These are phyloP conservation scores for Campopleginae sp. DNA, from an alignment of 2,888 invertebrate species.

Conservation along the genomic window DNA sequence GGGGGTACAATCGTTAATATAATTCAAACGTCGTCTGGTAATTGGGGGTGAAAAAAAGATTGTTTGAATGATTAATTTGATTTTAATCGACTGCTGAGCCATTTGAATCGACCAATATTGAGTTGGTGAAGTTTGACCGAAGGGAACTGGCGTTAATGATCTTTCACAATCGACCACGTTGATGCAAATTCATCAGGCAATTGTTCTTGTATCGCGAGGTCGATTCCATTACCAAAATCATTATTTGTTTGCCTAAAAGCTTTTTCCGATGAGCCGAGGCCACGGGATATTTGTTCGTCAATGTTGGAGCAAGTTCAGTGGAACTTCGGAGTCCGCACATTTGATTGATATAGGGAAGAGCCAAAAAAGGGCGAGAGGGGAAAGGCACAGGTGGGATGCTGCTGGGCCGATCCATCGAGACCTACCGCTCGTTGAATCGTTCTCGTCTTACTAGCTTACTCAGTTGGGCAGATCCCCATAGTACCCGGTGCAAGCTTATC, in stretches of 20 bases:
- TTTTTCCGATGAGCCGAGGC: background rate
- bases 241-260: slow-evolving; percentile 1
- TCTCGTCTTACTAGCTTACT: slow-evolving; percentile 14
- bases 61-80: background rate
- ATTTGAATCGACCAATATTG: background rate
- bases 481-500: background rate
- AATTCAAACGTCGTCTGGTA: background rate
- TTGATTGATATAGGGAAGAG: slow-evolving; percentile 6
- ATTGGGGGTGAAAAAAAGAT: background rate
- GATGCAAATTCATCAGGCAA: background rate
- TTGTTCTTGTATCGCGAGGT: background rate
- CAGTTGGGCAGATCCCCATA: background rate
- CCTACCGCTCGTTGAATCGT: background rate
- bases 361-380: background rate
- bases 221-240: slow-evolving; percentile 3
- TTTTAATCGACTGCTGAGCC: background rate
- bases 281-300: slow-evolving; percentile 2
- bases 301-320: slow-evolving; percentile 23
- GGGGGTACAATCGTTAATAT: background rate
- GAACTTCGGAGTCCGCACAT: slow-evolving; percentile 17
- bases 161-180: background rate
- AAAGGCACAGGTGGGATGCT: background rate
- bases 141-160: background rate
- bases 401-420: background rate
- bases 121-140: background rate